These are phyloP conservation scores for Theristicus caerulescens DNA, from an alignment of 2,113 vertebrate genomes.

Conservation along the genomic window DNA sequence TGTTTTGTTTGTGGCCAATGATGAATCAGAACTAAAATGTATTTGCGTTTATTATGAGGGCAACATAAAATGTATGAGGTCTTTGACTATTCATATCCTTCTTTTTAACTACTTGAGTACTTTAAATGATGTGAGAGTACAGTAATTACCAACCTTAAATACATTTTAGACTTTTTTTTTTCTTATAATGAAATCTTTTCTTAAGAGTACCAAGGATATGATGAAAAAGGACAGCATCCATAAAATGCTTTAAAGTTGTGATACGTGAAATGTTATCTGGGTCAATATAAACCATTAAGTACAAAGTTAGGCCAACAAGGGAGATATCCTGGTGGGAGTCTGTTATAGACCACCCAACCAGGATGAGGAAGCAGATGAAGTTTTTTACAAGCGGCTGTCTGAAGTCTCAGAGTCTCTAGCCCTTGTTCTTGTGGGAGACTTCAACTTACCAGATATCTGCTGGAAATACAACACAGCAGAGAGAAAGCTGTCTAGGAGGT, in stretches of 20 bases:
- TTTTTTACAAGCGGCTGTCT: too few relatives aligned
- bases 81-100: constrained; percentile 34
- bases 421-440: too few relatives aligned
- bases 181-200: neutral
- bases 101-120: neutral
- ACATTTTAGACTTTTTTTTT: neutral
- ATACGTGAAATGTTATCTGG: neutral
- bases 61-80: constrained; percentile 27
- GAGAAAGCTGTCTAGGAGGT: too few relatives aligned
- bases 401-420: too few relatives aligned
- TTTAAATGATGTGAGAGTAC: neutral
- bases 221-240: neutral
- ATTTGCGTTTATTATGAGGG: constrained; percentile 23
- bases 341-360: too few relatives aligned
- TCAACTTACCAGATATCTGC: too few relatives aligned
- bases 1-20: constrained; percentile 29
- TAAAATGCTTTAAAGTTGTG: neutral
- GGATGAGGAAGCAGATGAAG: too few relatives aligned
- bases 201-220: neutral
- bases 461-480: too few relatives aligned
- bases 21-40: constrained; percentile 45
- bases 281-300: neutral
- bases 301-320: too few relatives aligned
- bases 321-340: too few relatives aligned
- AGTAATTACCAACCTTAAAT: neutral